Percentiles rank a stretch among this genome's conserved stretches.
Conservation (phyloP, 2,113 vertebrate genomes). For the Seriola quinqueradiata region DNA sequence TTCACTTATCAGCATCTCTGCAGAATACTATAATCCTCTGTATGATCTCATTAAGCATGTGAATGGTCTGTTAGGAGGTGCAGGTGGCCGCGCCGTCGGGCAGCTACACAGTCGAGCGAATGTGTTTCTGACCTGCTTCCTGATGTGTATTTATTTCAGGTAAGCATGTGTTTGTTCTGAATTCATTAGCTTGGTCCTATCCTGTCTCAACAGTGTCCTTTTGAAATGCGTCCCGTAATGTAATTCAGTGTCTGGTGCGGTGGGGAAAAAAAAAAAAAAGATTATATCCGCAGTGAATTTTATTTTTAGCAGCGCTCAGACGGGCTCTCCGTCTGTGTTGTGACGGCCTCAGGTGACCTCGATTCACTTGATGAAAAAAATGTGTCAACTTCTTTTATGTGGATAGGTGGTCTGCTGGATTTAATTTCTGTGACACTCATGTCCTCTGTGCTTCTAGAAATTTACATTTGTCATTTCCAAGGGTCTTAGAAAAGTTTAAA, state of each 20-base stretch:
- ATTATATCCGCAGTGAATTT: background rate
- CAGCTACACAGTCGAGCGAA: background rate
- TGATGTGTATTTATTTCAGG: slow-evolving; percentile 4
- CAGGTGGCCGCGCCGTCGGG: slow-evolving; percentile 15
- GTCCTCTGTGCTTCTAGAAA: background rate
- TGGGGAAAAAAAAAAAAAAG: background rate
- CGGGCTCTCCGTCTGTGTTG: slow-evolving; percentile 31
- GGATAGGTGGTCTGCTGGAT: background rate
- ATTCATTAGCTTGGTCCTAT: slow-evolving; percentile 38
- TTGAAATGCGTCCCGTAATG: slow-evolving; percentile 24
- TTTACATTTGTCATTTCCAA: background rate
- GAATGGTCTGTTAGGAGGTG: slow-evolving; percentile 2
- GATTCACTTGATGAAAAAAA: background rate
- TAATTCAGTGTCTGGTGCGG: slow-evolving; percentile 13
- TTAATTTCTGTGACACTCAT: background rate
- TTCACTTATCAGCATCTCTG: slow-evolving; percentile 24
- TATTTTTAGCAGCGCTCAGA: slow-evolving; percentile 38
- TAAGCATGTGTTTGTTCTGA: background rate
- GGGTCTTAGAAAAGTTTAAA: background rate
- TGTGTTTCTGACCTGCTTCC: background rate
- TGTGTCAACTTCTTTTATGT: background rate
- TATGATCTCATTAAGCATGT: slow-evolving; percentile 37
- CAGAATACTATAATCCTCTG: background rate
- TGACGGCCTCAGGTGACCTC: slow-evolving; percentile 45
- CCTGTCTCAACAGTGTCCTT: slow-evolving; percentile 29